phyloP scores from a whole-genome alignment of 2,113 vertebrate species.

The Pipra filicauda region DNA sequence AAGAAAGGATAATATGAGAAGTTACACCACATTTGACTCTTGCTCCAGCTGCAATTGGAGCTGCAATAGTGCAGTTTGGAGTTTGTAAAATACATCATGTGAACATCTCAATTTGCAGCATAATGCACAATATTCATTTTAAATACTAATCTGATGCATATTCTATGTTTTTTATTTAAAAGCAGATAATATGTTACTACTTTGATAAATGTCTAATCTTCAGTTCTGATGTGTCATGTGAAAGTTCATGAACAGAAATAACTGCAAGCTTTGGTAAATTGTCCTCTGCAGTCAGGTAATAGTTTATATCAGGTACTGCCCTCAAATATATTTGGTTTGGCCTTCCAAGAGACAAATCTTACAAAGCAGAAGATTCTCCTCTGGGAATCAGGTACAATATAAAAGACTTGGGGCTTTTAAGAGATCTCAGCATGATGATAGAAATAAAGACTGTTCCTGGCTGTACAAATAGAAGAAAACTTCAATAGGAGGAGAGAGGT shows the following conservation, averaged over 20 bases:
- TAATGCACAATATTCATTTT: background rate
- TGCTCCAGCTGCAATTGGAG: background rate
- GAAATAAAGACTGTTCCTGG: background rate
- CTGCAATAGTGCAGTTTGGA: background rate
- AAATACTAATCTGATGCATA: background rate
- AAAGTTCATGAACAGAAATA: background rate
- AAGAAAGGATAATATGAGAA: background rate
- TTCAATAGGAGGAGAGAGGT: background rate
- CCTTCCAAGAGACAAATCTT: background rate
- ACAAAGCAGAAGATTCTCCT: background rate
- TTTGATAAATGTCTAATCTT: background rate
- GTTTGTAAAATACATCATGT: background rate
- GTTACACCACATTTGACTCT: background rate
- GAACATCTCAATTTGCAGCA: background rate
- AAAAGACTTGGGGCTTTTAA: background rate
- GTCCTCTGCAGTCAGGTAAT: background rate
- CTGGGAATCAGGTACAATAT: background rate
- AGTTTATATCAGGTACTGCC: background rate
- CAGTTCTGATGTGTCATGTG: background rate
- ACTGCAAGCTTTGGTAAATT: background rate
- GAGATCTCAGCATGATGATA: background rate
- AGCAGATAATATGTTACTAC: background rate
- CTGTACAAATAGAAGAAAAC: background rate
- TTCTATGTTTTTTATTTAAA: background rate
- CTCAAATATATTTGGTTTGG: background rate